Evolutionary conservation across 2,888 invertebrate genomes (phyloP), one percentile per base, ranked within the genome.

Genomic region (Eurytoma adleriae): DNA sequence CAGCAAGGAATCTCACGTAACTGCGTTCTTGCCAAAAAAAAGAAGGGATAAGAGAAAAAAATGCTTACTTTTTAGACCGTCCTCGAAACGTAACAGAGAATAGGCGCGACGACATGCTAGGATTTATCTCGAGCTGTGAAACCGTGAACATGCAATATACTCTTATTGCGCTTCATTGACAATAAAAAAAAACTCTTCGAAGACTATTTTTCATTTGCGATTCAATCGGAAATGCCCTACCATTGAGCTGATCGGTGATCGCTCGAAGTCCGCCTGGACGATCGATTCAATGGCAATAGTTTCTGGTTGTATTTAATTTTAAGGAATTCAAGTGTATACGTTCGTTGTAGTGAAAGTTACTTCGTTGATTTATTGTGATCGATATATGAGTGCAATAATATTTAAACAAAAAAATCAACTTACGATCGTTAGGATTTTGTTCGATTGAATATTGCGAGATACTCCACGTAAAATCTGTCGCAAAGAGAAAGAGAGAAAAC

Each of bases 181-280:
- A 52, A 81, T 66, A 64, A 64, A 18, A 40, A 64, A 78, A 81
- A 77, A 81, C 74, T 74, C 64, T 74, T 69, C 20, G n/a, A 61
- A 74, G 57, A 78, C 54, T 81, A 78, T 69, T 0, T 56, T 54
- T 10, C 40, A 30, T 67, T 78, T 57, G 57, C 57, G n/a, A 18
- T 71, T 30, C 18, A 57, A 18, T 14, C 48, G 40, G 16, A 78
- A 59, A 71, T 27, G 56, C n/a, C 27, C 30, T 56, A 5, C 30
- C 27, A 13, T 66, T 71, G n/a, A 76, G 62, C 7, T 18, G 27
- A 54, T 62, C 20, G 27, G 27, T 56, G 18, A 30, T 20, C 48
- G 18, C 1, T 48, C 10, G 4, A 59, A 40, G 7, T 7, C 7
- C 3, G 7, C 4, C 40, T 40, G 5, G 40, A 5, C 40, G 40